A percentile compares a stretch with the other conserved stretches of the same genome.
Conservation (phyloP, 2,888 invertebrate genomes). For the Patella pellucida region DNA sequence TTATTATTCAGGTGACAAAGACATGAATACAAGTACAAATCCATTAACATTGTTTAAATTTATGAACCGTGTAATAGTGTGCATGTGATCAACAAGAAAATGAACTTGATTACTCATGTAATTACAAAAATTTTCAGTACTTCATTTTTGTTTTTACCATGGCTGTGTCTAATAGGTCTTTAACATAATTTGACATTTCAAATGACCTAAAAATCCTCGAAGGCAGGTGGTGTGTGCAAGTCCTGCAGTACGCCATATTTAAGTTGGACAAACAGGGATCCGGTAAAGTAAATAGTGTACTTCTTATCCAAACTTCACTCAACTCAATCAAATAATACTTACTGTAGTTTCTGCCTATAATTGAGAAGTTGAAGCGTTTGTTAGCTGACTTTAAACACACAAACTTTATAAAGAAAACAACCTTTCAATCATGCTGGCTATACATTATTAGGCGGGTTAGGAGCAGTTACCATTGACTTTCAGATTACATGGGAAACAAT, state of each 20-base stretch:
- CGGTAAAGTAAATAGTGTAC: neutral
- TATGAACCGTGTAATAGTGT: too few species aligned
- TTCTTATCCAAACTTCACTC: constrained; percentile 9
- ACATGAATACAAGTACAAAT: too few species aligned
- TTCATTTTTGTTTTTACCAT: too few species aligned
- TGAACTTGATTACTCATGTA: too few species aligned
- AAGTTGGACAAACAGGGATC: neutral
- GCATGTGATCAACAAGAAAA: too few species aligned
- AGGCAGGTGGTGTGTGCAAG: constrained; percentile 1
- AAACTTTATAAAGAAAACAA: neutral
- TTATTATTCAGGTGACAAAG: too few species aligned
- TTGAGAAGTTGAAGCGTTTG: neutral
- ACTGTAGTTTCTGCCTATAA: neutral
- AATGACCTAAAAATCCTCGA: neutral
- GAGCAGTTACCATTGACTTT: neutral
- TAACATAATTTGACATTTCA: neutral
- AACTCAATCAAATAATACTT: constrained; percentile 2
- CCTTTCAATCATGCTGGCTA: neutral
- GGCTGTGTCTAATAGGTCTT: too few species aligned
- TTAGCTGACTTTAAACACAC: neutral
- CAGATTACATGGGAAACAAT: too few species aligned
- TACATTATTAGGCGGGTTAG: neutral
- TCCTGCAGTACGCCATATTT: constrained; percentile 4
- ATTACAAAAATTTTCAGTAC: too few species aligned
- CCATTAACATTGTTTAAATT: too few species aligned